Evolutionary conservation across 1,140 invertebrate genomes (phyloP).

Genomic region (Trichonephila inaurata): DNA sequence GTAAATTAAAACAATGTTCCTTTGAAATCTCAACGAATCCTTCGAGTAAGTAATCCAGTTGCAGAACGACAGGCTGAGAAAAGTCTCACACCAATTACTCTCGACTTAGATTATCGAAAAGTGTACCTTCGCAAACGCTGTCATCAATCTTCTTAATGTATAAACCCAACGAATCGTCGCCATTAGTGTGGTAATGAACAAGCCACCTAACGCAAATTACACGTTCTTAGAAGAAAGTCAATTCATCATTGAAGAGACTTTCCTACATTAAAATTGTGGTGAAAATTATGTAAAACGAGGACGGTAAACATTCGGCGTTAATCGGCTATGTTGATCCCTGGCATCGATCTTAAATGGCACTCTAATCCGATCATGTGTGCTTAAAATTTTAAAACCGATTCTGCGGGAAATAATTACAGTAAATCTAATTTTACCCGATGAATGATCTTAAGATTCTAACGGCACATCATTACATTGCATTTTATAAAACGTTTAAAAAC

Average conservation of each 20-base stretch:
- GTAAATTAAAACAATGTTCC: background rate
- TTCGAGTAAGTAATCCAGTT: conserved; percentile 40
- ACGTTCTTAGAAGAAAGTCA: conserved; percentile 38
- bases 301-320: conserved; percentile 27
- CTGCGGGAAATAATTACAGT: conserved; percentile 13
- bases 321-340: conserved; percentile 22
- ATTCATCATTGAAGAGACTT: conserved; percentile 46
- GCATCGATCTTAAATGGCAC: conserved; percentile 22
- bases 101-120: conserved; percentile 48
- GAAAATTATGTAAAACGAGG: conserved; percentile 50
- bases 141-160: conserved; percentile 51
- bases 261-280: conserved; percentile 27
- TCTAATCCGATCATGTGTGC: conserved; percentile 24
- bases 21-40: background rate
- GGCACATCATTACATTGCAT: too few relatives aligned
- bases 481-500: too few relatives aligned
- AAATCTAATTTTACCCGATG: background rate
- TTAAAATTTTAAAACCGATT: conserved; percentile 32
- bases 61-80: background rate
- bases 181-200: conserved; percentile 53
- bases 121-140: conserved; percentile 16
- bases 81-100: conserved; percentile 32
- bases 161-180: conserved; percentile 29
- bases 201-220: conserved; percentile 36
- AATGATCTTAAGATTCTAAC: too few relatives aligned